These are phyloP conservation scores for Berghia stephanieae DNA, from an alignment of 1,140 invertebrate genomes.

Conservation along the genomic window DNA sequence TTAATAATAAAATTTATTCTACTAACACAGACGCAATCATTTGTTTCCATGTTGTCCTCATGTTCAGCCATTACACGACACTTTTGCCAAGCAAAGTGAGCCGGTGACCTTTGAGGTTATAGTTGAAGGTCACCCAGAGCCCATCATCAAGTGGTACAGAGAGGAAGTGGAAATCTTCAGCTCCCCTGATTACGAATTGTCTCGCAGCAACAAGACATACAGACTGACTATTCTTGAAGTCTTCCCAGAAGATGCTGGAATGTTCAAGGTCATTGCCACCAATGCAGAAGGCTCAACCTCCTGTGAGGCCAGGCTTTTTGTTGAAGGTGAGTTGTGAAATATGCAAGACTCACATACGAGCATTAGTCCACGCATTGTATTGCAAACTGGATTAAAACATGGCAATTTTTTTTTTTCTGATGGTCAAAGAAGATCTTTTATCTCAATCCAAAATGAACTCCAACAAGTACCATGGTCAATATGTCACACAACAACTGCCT, in stretches of 20 bases:
- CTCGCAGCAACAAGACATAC: slow-evolving; percentile 50
- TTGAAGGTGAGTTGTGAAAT: slow-evolving; percentile 52
- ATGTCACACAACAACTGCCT: too few species aligned
- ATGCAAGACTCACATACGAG: too few species aligned
- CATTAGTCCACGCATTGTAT: too few species aligned
- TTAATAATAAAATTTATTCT: too few species aligned
- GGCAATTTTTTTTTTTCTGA: too few species aligned
- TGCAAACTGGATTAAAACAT: too few species aligned
- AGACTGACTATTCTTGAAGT: slow-evolving; percentile 92
- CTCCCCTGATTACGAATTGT: slow-evolving; percentile 61
- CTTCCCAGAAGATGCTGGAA: slow-evolving; percentile 92
- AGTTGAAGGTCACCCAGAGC: slow-evolving; percentile 78
- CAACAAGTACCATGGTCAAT: too few species aligned
- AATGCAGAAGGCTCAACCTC: slow-evolving; percentile 85
- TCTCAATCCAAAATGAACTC: too few species aligned
- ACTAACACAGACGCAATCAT: too few species aligned
- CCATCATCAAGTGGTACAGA: slow-evolving; percentile 78
- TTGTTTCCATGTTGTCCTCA: slow-evolving; percentile 18
- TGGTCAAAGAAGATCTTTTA: too few species aligned
- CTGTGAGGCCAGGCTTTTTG: slow-evolving; percentile 52
- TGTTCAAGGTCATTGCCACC: slow-evolving; percentile 90
- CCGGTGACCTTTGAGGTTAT: slow-evolving; percentile 78
- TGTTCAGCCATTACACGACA: slow-evolving; percentile 49
- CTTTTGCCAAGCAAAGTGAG: slow-evolving; percentile 75
- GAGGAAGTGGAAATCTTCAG: slow-evolving; percentile 70